phyloP scores from a whole-genome alignment of 2,113 vertebrate species.

The Terrapene triunguis region DNA sequence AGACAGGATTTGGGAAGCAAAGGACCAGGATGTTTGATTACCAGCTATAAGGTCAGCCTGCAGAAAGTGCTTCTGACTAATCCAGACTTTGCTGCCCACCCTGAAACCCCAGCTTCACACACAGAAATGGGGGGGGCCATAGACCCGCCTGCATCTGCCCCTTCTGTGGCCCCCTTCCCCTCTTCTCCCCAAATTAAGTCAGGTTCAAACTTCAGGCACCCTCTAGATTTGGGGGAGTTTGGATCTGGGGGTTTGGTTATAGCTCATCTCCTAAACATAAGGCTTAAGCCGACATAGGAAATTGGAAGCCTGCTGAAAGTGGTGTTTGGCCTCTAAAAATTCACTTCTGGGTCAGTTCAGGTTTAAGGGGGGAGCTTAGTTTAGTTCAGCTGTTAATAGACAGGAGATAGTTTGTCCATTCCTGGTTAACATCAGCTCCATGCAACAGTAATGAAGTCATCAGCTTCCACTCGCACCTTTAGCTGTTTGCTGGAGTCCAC shows the following conservation, averaged over 20 bases:
- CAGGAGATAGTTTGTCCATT: fast-evolving
- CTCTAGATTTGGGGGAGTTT: not conserved
- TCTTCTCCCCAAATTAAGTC: not conserved
- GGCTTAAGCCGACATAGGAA: not conserved
- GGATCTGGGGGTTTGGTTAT: not conserved
- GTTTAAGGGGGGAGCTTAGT: not conserved
- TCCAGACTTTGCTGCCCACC: not conserved
- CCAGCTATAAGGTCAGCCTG: not conserved
- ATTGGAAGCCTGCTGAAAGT: not conserved
- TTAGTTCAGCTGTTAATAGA: not conserved
- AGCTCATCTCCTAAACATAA: not conserved
- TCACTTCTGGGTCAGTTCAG: not conserved
- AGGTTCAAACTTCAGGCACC: not conserved
- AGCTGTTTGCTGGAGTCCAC: not conserved
- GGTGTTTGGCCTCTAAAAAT: not conserved
- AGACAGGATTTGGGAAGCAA: not conserved
- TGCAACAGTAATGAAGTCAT: not conserved
- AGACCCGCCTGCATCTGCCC: not conserved
- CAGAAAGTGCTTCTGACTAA: not conserved
- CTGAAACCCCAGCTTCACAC: not conserved
- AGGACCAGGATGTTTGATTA: not conserved
- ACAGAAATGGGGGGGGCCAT: not conserved
- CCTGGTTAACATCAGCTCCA: not conserved
- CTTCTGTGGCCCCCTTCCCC: not conserved
- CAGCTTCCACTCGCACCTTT: not conserved